Evolutionary conservation across 2,113 vertebrate genomes (phyloP).

Genomic region (Ranitomeya variabilis): DNA sequence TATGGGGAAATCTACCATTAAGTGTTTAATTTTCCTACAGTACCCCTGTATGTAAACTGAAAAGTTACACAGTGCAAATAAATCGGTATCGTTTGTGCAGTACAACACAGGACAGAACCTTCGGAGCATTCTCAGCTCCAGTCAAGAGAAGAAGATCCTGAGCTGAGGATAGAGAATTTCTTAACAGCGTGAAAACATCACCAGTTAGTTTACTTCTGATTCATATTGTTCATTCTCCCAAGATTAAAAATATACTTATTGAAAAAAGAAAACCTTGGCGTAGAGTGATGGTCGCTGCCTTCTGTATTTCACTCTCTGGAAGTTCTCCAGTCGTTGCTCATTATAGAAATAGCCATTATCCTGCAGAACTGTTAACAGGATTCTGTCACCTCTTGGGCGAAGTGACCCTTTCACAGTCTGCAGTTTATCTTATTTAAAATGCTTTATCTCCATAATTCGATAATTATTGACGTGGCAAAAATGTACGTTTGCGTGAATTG

Average conservation of each 20-base stretch:
- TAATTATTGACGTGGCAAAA: conserved; percentile 48
- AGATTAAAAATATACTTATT: background rate
- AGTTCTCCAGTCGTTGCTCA: background rate
- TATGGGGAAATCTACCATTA: too few relatives aligned
- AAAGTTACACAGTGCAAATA: too few relatives aligned
- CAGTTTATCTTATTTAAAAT: conserved; percentile 21
- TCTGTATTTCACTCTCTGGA: background rate
- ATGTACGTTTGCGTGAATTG: conserved; percentile 49
- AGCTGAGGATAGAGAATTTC: too few relatives aligned
- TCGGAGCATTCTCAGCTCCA: too few relatives aligned
- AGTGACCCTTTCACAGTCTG: conserved; percentile 24
- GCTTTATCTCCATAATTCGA: conserved; percentile 51
- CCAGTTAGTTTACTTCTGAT: background rate
- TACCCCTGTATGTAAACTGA: too few relatives aligned
- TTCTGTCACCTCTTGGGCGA: conserved; percentile 34
- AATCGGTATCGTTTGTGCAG: too few relatives aligned
- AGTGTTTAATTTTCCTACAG: too few relatives aligned
- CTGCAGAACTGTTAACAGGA: conserved; percentile 42
- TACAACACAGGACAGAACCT: too few relatives aligned
- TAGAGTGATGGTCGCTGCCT: background rate
- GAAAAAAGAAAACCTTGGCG: background rate
- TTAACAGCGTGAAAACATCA: too few relatives aligned
- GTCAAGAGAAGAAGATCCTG: too few relatives aligned
- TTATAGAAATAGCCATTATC: conserved; percentile 38
- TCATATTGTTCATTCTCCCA: background rate